These are phyloP conservation scores for Tenrec ecaudatus DNA, from an alignment of 2,113 vertebrate species.

Conservation along the genomic window DNA sequence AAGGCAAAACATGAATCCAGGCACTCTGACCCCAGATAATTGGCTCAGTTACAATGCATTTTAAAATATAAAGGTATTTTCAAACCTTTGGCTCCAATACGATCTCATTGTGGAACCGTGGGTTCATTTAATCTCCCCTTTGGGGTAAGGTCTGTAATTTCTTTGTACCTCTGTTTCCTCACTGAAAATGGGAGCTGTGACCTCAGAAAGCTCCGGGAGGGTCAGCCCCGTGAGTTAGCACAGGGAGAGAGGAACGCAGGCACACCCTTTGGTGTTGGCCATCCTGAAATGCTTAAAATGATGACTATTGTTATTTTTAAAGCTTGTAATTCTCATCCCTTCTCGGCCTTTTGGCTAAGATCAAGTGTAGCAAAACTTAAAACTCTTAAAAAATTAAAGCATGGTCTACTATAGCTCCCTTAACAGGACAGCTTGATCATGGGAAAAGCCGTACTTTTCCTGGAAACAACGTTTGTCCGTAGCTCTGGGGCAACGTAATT, in stretches of 20 bases:
- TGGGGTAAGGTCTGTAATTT: slow-evolving; percentile 30
- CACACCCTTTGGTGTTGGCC: slow-evolving; percentile 7
- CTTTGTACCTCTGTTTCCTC: not conserved
- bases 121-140: slow-evolving; percentile 1
- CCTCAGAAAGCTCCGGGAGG: not conserved
- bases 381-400: slow-evolving; percentile 45
- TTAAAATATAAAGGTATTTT: not conserved
- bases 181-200: not conserved
- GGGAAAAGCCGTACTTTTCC: not conserved
- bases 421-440: not conserved
- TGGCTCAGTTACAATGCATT: not conserved
- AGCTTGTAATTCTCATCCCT: too few species aligned
- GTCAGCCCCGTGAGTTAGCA: slow-evolving; percentile 1
- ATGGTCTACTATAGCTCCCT: not conserved
- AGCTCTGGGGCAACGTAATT: slow-evolving; percentile 43
- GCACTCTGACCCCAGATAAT: not conserved
- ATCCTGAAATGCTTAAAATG: not conserved
- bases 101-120: not conserved
- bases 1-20: not conserved
- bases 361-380: not conserved
- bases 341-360: too few species aligned
- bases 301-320: not conserved
- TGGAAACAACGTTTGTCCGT: not conserved
- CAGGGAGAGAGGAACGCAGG: not conserved
- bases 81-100: not conserved